These are phyloP conservation scores for Mya arenaria DNA, from an alignment of 1,140 invertebrate genomes.

Conservation along the genomic window DNA sequence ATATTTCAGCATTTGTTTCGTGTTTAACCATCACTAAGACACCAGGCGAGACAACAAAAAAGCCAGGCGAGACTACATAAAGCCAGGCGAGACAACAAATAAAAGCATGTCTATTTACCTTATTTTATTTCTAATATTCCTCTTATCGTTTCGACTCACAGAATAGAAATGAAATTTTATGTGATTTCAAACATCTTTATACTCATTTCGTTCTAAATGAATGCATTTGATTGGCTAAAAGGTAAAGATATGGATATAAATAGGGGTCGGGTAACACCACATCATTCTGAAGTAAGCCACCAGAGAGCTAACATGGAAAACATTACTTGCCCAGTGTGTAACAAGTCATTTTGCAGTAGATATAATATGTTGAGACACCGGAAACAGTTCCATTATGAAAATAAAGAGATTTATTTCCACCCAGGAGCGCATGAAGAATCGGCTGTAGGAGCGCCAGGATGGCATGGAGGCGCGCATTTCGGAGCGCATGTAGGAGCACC, in stretches of 20 bases:
- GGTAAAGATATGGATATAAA: neutral
- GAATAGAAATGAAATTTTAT: neutral
- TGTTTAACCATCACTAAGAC: too few species aligned
- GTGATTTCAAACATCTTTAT: neutral
- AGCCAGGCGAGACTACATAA: conserved; percentile 17
- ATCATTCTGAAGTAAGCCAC: conserved; percentile 2
- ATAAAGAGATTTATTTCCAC: too few species aligned
- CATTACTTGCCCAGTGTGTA: neutral
- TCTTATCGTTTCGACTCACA: too few species aligned
- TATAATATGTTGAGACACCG: neutral
- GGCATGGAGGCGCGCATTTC: too few species aligned
- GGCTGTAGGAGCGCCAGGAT: too few species aligned
- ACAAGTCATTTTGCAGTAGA: neutral
- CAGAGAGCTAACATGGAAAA: neutral
- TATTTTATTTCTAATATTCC: too few species aligned
- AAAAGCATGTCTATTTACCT: neutral
- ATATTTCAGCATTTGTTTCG: too few species aligned
- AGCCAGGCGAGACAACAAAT: neutral
- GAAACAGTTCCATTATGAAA: neutral
- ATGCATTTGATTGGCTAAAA: conserved; percentile 3
- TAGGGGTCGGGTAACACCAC: neutral
- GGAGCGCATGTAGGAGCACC: too few species aligned
- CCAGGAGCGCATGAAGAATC: too few species aligned
- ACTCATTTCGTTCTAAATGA: neutral
- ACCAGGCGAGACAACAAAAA: too few species aligned